Base-by-base conservation (phyloP, 2,888 invertebrate species). In the Hoplodrina ambigua region DNA sequence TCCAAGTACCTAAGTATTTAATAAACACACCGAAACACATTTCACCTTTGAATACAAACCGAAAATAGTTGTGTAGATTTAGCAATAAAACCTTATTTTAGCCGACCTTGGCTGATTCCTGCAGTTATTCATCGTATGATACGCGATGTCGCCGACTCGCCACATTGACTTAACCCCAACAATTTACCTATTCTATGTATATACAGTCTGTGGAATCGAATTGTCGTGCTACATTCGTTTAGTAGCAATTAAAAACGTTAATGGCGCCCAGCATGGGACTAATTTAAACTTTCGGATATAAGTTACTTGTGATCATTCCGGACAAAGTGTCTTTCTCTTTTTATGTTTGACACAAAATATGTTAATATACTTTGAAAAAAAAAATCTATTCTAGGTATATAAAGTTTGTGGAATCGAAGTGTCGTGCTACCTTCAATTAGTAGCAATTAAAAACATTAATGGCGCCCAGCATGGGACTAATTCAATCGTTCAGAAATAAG, bases 91-190 rank as follows among this genome's bases (percentile, higher is more conserved):
- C 79, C 87, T 88, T 86, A 88, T 91, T 91, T 89, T 89, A 89
- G 89, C 80, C 84, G 88, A 72, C 92, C 92, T 92, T 92, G 91
- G 85, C 73, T 84, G 67, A 83, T 80, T 85, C 83, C 86, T 89
- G 89, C 88, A 87, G 87, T 87, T 87, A 88, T 86, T 90, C 87
- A 87, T 84, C 81, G 88, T 84, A 70, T 87, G 87, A 87, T 86
- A 86, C 86, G 92, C 91, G 92, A 92, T 87, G 87, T 91, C 92
- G 89, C 92, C 82, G 88, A 70, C 82, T 85, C 79, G 83, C 84
- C 77, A 80, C 83, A 79, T 72, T 75, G 69, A 73, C 65, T 77
- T 68, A 61, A 72, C 64, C 64, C 67, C 63, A 75, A 82, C 77
- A 74, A 78, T 80, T 82, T 79, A 53, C 65, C 69, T 69, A 68